Percentiles rank a stretch among this genome's conserved stretches.
These are phyloP conservation scores for Mustelus asterias DNA, from an alignment of 2,113 vertebrate genomes.

Conservation along the genomic window DNA sequence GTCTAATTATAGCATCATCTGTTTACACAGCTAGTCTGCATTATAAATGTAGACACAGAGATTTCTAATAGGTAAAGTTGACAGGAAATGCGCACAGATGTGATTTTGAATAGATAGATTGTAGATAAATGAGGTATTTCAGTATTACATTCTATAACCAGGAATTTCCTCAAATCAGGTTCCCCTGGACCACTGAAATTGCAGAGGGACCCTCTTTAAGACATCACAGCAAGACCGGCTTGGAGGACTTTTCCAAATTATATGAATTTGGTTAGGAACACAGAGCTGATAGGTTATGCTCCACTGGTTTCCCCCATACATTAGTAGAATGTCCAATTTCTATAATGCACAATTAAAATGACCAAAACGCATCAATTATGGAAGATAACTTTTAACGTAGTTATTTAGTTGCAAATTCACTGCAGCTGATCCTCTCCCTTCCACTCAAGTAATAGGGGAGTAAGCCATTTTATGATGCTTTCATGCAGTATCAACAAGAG, in stretches of 20 bases:
- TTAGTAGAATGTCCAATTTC: neutral
- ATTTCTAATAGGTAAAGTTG: neutral
- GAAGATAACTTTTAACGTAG: neutral
- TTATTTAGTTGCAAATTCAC: neutral
- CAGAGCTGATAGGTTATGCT: neutral
- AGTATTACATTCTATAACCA: neutral
- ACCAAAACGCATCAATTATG: neutral
- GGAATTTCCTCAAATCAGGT: neutral
- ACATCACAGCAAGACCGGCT: neutral
- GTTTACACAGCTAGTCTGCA: neutral
- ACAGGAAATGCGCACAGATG: neutral
- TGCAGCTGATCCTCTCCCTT: neutral
- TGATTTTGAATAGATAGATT: neutral
- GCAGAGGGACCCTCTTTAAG: neutral
- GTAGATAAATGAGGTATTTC: neutral
- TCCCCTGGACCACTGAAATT: neutral
- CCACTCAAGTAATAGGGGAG: no score
- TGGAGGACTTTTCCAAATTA: neutral
- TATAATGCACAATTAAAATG: neutral
- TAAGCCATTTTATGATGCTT: no score
- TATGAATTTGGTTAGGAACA: neutral
- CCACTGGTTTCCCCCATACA: neutral
- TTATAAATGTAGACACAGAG: neutral
- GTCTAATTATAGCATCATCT: neutral
- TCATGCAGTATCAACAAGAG: no score